A percentile compares a stretch with the other conserved stretches of the same genome.
phyloP scores from a whole-genome alignment of 35 echinoderm and acorn worm genomes.

The Apostichopus japonicus region DNA sequence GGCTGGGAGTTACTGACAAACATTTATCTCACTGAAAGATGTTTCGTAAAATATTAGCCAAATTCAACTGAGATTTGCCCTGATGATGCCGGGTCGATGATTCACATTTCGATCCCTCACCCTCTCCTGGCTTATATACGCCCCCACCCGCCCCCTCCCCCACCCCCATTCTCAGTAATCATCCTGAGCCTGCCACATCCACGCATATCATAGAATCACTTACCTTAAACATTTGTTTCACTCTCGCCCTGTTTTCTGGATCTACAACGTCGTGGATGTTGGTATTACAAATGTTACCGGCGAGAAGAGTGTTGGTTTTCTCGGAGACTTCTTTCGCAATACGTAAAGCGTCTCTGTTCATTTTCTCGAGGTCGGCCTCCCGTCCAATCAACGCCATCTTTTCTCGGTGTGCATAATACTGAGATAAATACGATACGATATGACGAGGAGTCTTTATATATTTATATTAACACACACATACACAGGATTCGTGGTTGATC shows the following conservation, averaged over 20 bases:
- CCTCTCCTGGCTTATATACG: too few relatives aligned
- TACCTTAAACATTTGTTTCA: conserved; percentile 67
- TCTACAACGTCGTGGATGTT: conserved; percentile 14
- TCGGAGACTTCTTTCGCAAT: conserved; percentile 84
- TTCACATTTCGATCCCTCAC: too few relatives aligned
- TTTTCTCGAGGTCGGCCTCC: conserved; percentile 68
- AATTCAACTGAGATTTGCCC: too few relatives aligned
- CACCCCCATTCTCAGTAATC: too few relatives aligned
- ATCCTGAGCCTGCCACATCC: too few relatives aligned
- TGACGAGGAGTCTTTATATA: neutral
- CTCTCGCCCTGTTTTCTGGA: conserved; percentile 18
- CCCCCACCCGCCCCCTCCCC: too few relatives aligned
- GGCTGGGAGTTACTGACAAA: too few relatives aligned
- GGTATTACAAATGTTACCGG: neutral
- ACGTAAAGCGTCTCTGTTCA: conserved; percentile 73
- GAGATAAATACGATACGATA: neutral
- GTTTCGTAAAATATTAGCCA: too few relatives aligned
- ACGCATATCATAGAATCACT: neutral
- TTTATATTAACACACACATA: neutral
- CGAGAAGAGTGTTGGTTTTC: conserved; percentile 83
- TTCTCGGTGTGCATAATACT: conserved; percentile 91
- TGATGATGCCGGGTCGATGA: too few relatives aligned
- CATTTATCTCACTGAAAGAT: too few relatives aligned
- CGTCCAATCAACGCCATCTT: conserved; percentile 80
- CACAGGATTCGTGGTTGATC: neutral